Percentiles rank a stretch among this genome's conserved stretches.
Conservation (phyloP, 2,113 vertebrate genomes). For the Rhodinocichla rosea region DNA sequence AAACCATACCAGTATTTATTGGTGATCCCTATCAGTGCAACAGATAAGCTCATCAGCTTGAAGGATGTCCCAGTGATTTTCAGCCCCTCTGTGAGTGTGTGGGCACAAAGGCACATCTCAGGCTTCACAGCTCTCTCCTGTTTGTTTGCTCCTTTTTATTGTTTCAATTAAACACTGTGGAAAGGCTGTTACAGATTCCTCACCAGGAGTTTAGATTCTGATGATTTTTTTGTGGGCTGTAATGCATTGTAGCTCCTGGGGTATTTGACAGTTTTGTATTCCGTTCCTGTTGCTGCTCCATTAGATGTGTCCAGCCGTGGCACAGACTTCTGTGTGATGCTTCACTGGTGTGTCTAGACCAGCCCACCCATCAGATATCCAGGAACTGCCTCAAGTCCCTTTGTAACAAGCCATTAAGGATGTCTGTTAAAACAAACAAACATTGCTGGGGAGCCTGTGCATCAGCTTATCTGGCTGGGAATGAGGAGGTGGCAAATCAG, state of each 20-base stretch:
- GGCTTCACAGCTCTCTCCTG: background rate
- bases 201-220: conserved; percentile 33
- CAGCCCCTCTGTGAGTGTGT: background rate
- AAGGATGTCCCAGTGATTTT: conserved; percentile 5
- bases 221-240: background rate
- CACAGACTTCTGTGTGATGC: background rate
- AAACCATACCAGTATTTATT: background rate
- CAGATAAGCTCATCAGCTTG: conserved; percentile 21
- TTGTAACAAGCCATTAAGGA: background rate
- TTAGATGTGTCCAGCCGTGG: background rate
- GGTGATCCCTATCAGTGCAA: background rate
- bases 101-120: background rate
- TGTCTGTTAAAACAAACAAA: background rate
- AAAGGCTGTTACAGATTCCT: conserved; percentile 22
- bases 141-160: conserved; percentile 18
- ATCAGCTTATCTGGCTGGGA: background rate
- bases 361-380: background rate
- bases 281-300: background rate
- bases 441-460: background rate
- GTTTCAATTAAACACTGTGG: conserved; percentile 41
- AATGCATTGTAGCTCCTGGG: background rate
- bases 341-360: background rate
- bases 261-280: background rate
- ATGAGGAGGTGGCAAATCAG: background rate
- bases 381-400: background rate